Percentiles rank a stretch among this genome's conserved stretches.
These are phyloP conservation scores for Miniopterus natalensis DNA, from an alignment of 2,113 vertebrate species.

Conservation along the genomic window DNA sequence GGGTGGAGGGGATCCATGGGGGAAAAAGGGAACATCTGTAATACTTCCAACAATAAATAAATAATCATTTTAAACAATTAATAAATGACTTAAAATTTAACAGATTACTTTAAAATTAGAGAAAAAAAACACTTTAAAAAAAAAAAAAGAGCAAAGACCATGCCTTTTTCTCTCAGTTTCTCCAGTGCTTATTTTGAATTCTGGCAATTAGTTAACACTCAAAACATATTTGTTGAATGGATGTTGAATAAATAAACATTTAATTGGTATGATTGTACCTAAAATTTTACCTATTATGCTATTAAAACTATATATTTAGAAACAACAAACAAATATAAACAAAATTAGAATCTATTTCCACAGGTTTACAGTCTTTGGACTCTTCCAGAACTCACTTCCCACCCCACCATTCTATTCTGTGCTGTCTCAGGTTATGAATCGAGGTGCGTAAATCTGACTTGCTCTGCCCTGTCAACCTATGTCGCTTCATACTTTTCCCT, in stretches of 20 bases:
- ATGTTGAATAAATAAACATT: neutral
- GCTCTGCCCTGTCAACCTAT: neutral
- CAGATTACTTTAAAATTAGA: neutral
- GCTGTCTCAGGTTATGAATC: neutral
- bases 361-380: neutral
- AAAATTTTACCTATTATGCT: neutral
- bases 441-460: too few species aligned
- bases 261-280: neutral
- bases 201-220: slow-evolving; percentile 32
- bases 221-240: slow-evolving; percentile 29
- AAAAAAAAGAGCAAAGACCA: neutral
- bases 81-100: neutral
- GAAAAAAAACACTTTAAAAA: neutral
- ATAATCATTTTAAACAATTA: neutral
- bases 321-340: neutral
- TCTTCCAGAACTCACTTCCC: neutral
- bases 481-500: neutral
- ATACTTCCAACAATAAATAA: neutral
- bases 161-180: neutral
- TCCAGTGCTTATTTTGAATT: neutral
- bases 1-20: too few species aligned
- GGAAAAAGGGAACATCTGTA: too few species aligned
- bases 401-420: neutral
- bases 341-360: neutral
- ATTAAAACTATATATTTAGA: neutral